phyloP scores from a whole-genome alignment of 2,797 vertebrate genomes.

The Lacerta bilineata region DNA sequence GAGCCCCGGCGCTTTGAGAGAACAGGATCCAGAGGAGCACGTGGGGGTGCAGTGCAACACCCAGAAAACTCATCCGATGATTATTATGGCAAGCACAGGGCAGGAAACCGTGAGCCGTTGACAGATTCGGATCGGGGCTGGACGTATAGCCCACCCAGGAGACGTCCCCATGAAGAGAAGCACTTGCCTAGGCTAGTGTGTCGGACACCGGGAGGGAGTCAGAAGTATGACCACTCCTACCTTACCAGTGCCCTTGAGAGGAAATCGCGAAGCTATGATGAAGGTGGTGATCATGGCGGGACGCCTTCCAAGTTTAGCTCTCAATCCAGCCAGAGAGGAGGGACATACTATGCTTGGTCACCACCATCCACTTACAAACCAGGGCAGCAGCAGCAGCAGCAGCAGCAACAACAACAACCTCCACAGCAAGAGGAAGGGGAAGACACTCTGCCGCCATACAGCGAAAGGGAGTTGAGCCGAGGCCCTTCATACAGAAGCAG shows the following conservation, averaged over 20 bases:
- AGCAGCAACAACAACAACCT: slow-evolving; percentile 47
- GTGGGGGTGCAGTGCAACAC: slow-evolving; percentile 70
- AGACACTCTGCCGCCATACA: slow-evolving; percentile 95
- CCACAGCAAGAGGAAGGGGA: slow-evolving; percentile 83
- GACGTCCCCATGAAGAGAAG: slow-evolving; percentile 81
- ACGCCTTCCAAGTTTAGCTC: slow-evolving; percentile 92
- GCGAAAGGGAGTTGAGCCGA: slow-evolving; percentile 87
- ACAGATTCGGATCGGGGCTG: slow-evolving; percentile 79
- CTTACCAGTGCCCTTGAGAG: slow-evolving; percentile 88
- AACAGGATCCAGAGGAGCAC: slow-evolving; percentile 70
- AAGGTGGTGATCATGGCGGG: slow-evolving; percentile 80
- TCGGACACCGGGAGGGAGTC: slow-evolving; percentile 78
- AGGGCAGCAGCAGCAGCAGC: slow-evolving; percentile 56
- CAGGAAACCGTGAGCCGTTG: slow-evolving; percentile 73
- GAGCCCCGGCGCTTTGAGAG: slow-evolving; percentile 79
- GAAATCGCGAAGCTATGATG: slow-evolving; percentile 86
- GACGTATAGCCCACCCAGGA: slow-evolving; percentile 83
- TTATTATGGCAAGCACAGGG: slow-evolving; percentile 77
- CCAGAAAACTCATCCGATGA: slow-evolving; percentile 79
- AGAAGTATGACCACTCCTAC: slow-evolving; percentile 89
- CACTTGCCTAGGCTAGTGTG: slow-evolving; percentile 89
- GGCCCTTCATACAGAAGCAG: slow-evolving; percentile 85
- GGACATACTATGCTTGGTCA: slow-evolving; percentile 82
- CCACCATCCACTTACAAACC: slow-evolving; percentile 79
- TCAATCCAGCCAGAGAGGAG: slow-evolving; percentile 80